Percentiles rank a stretch among this genome's conserved stretches.
Conservation (phyloP, 2,888 invertebrate genomes). For the Oasisia sp. region DNA sequence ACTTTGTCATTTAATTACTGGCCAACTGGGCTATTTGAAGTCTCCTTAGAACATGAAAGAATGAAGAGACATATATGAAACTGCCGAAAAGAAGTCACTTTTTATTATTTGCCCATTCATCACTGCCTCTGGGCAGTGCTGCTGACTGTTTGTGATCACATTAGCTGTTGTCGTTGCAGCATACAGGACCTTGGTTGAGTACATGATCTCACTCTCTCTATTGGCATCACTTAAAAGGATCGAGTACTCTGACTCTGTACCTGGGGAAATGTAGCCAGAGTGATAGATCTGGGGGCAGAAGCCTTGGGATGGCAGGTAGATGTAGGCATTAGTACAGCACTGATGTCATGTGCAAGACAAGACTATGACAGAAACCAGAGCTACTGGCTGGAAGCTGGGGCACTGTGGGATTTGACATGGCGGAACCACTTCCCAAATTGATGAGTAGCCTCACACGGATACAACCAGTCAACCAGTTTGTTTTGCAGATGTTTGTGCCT, state of each 20-base stretch:
- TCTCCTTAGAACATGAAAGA: too few relatives aligned
- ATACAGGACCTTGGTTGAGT: background rate
- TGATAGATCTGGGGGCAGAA: background rate
- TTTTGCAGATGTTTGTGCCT: too few relatives aligned
- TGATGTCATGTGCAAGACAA: background rate
- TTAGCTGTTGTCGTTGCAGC: background rate
- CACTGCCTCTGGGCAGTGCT: background rate
- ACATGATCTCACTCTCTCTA: background rate
- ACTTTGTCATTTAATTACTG: too few relatives aligned
- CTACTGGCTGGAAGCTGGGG: too few relatives aligned
- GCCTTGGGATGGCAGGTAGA: background rate
- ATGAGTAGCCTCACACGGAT: too few relatives aligned
- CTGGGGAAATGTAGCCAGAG: background rate
- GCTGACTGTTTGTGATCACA: background rate
- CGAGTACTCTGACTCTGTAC: background rate
- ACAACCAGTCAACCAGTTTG: too few relatives aligned
- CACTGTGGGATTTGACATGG: too few relatives aligned
- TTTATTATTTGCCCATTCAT: background rate
- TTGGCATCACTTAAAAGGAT: background rate
- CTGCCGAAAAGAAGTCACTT: too few relatives aligned
- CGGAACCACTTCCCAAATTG: too few relatives aligned
- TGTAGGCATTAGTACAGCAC: background rate
- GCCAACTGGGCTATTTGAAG: too few relatives aligned
- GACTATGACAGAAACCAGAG: background rate
- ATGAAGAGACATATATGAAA: too few relatives aligned